Percentiles rank a stretch among this genome's conserved stretches.
These are phyloP conservation scores for Siniperca scherzeri DNA, from an alignment of 2,797 vertebrate genomes.

Conservation along the genomic window DNA sequence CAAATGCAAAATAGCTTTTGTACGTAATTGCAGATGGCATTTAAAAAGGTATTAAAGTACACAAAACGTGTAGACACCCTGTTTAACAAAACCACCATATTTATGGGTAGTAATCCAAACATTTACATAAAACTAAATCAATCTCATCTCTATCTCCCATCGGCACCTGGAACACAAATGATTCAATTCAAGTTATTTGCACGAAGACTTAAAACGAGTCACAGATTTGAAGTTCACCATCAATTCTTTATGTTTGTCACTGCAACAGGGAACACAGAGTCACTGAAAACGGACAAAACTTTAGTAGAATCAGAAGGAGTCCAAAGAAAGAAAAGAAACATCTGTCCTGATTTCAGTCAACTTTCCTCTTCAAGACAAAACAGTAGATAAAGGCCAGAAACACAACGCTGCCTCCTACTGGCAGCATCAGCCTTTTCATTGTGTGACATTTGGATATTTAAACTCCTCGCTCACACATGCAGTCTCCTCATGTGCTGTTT, in stretches of 20 bases:
- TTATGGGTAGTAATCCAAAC: background rate
- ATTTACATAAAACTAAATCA: background rate
- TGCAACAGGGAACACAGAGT: background rate
- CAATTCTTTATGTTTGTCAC: background rate
- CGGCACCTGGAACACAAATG: background rate
- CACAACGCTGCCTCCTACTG: constrained; percentile 80
- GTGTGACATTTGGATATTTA: background rate
- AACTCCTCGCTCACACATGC: background rate
- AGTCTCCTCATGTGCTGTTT: background rate
- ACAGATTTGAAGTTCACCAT: background rate
- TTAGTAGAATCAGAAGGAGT: background rate
- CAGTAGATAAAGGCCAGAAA: constrained; percentile 20
- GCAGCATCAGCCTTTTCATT: constrained; percentile 4
- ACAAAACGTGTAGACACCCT: background rate
- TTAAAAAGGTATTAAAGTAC: background rate
- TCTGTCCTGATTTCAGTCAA: constrained; percentile 1
- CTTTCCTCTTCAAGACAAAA: background rate
- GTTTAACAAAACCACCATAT: background rate
- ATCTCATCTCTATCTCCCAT: background rate
- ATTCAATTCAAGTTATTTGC: background rate
- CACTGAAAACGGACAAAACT: background rate
- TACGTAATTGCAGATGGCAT: background rate
- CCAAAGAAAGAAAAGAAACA: background rate
- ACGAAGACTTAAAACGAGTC: background rate
- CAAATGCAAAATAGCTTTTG: background rate